Evolutionary conservation across 2,888 invertebrate species (phyloP).

Genomic region (Cephus rjabovi): DNA sequence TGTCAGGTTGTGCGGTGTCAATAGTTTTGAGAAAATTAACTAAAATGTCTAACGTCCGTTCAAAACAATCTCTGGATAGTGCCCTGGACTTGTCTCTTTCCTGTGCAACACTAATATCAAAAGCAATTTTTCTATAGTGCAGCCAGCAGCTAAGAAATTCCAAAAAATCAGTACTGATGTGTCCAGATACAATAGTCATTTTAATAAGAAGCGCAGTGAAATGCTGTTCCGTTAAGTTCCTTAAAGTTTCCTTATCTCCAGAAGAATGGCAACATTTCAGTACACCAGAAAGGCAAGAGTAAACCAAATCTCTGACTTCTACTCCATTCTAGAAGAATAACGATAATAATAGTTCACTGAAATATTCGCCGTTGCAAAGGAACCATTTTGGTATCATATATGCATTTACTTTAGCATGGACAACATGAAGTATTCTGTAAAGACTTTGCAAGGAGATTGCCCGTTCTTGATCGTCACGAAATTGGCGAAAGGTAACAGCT

Average conservation of each 20-base stretch:
- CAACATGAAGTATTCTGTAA: constrained; percentile 14
- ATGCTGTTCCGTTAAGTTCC: constrained; percentile 13
- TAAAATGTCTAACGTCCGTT: constrained; percentile 11
- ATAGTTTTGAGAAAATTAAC: constrained; percentile 3
- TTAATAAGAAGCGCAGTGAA: constrained; percentile 22
- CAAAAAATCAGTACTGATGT: constrained; percentile 26
- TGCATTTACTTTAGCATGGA: constrained; percentile 13
- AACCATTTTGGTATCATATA: neutral
- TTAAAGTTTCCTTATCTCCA: neutral
- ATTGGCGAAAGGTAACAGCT: constrained; percentile 4
- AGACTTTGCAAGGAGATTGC: neutral
- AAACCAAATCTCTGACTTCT: constrained; percentile 23
- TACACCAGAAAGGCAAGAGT: constrained; percentile 26
- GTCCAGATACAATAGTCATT: constrained; percentile 9
- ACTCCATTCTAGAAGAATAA: neutral
- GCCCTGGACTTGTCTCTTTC: neutral
- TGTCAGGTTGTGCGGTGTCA: neutral
- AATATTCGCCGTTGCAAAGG: neutral
- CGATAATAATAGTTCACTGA: neutral
- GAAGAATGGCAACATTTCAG: constrained; percentile 26
- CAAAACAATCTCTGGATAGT: constrained; percentile 14
- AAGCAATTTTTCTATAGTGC: constrained; percentile 19
- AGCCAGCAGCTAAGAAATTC: constrained; percentile 37
- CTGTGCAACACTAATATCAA: neutral
- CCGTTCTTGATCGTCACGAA: neutral